A percentile compares a stretch with the other conserved stretches of the same genome.
Evolutionary conservation across 2,113 vertebrate genomes (phyloP).

Genomic region (Pica pica): DNA sequence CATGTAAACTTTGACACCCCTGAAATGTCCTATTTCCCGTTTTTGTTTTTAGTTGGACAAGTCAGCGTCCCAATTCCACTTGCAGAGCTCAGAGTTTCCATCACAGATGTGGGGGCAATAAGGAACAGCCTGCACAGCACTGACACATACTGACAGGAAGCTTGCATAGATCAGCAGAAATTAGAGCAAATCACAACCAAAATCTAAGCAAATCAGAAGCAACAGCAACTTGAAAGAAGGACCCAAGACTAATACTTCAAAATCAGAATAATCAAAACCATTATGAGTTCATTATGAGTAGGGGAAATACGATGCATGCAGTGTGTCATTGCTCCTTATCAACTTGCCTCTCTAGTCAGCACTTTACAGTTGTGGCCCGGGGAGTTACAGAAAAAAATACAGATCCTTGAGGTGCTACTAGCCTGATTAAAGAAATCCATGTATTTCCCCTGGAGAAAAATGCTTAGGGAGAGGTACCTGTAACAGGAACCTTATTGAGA

Average conservation of each 20-base stretch:
- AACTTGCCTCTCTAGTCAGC: neutral
- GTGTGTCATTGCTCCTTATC: neutral
- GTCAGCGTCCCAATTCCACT: neutral
- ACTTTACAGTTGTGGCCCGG: neutral
- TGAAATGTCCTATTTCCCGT: neutral
- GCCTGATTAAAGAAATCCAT: neutral
- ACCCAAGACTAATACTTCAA: neutral
- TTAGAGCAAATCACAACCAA: neutral
- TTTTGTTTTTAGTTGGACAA: neutral
- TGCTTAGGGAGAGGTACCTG: neutral
- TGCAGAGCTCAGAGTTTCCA: neutral
- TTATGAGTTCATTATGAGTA: neutral
- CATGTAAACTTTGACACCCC: accelerated
- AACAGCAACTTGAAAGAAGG: neutral
- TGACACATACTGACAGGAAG: neutral
- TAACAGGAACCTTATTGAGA: neutral
- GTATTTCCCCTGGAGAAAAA: neutral
- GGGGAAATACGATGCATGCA: neutral
- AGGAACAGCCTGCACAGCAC: neutral
- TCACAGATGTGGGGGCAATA: neutral
- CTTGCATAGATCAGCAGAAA: neutral
- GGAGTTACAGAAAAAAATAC: neutral
- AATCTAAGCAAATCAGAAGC: conserved; percentile 37
- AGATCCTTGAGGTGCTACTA: neutral
- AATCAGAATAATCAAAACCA: neutral